Evolutionary conservation across 1,140 invertebrate genomes (phyloP).

Genomic region (Akabosia matsudoensis): DNA sequence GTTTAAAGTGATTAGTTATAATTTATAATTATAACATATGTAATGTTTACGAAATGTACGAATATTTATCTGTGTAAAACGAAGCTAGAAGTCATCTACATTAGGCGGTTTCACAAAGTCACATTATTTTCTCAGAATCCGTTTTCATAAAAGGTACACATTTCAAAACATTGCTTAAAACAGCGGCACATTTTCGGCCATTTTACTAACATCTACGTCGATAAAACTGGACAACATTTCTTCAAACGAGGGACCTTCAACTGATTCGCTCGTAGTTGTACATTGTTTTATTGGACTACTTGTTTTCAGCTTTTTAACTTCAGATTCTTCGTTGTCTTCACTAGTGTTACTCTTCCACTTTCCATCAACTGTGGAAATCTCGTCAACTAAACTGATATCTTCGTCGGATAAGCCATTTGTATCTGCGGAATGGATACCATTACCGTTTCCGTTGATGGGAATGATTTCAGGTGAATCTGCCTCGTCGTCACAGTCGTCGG

Average conservation of each 20-base stretch:
- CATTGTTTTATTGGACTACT: neutral
- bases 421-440: slow-evolving; percentile 1
- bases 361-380: too few relatives aligned
- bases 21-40: neutral
- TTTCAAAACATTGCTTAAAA: too few relatives aligned
- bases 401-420: neutral
- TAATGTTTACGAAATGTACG: neutral
- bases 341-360: too few relatives aligned
- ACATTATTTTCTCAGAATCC: too few relatives aligned
- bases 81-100: neutral
- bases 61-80: neutral
- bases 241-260: neutral
- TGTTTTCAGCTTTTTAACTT: slow-evolving; percentile 18
- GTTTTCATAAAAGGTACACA: too few relatives aligned
- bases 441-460: neutral
- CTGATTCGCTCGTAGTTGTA: too few relatives aligned
- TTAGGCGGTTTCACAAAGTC: too few relatives aligned
- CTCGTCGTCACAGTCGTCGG: neutral
- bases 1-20: too few relatives aligned
- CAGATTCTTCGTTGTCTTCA: too few relatives aligned
- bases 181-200: too few relatives aligned
- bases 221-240: slow-evolving; percentile 32
- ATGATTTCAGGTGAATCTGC: neutral
- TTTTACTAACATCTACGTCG: slow-evolving; percentile 28
- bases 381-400: neutral